A percentile compares a stretch with the other conserved stretches of the same genome.
These are phyloP conservation scores for Glareola pratincola DNA, from an alignment of 2,113 vertebrate species.

Conservation along the genomic window DNA sequence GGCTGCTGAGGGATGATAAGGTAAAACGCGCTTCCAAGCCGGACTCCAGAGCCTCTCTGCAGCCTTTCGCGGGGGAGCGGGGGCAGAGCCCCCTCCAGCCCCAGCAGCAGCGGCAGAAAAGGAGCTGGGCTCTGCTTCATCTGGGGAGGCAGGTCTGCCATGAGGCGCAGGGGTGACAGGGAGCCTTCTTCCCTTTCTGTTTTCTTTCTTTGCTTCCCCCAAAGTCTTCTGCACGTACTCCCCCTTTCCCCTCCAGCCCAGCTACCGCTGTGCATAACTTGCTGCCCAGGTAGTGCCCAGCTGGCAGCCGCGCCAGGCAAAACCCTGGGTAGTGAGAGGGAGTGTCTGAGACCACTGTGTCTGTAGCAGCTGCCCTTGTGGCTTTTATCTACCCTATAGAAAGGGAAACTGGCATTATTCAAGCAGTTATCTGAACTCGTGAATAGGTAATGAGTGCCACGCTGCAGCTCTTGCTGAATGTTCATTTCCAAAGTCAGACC, in stretches of 20 bases:
- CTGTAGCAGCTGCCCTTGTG: neutral
- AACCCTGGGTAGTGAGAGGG: neutral
- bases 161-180: rapidly evolving
- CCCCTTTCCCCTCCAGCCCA: neutral
- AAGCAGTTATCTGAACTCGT: neutral
- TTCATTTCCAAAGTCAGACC: neutral
- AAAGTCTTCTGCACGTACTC: neutral
- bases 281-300: neutral
- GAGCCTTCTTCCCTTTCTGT: neutral
- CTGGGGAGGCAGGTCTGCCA: neutral
- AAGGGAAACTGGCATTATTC: neutral
- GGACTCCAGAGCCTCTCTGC: neutral
- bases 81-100: neutral
- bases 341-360: neutral
- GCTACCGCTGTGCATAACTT: neutral
- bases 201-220: neutral
- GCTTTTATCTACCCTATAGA: neutral
- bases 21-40: neutral
- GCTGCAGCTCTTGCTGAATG: neutral
- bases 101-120: rapidly evolving
- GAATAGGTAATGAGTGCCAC: neutral
- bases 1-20: conserved; percentile 6
- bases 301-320: neutral
- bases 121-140: neutral
- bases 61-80: neutral